phyloP scores from a whole-genome alignment of 2,797 vertebrate genomes.

The Chanos chanos region DNA sequence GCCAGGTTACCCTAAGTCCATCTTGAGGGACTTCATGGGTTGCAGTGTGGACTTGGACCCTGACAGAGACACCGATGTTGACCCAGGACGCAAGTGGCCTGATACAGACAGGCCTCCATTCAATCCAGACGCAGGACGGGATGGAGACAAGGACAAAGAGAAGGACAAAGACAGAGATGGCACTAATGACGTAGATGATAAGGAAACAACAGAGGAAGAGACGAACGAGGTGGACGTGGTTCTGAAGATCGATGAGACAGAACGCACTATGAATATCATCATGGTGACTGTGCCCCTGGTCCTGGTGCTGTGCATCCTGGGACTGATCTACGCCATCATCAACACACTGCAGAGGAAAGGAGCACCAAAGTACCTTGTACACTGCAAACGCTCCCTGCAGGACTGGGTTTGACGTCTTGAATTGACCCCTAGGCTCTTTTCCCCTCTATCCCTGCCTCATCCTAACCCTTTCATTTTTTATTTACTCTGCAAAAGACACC shows the following conservation, averaged over 20 bases:
- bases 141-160: slow-evolving; percentile 54
- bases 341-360: slow-evolving; percentile 95
- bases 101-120: slow-evolving; percentile 70
- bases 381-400: slow-evolving; percentile 96
- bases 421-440: slow-evolving; percentile 40
- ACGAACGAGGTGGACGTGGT: slow-evolving; percentile 88
- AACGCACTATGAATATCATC: slow-evolving; percentile 86
- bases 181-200: slow-evolving; percentile 36
- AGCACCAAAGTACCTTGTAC: slow-evolving; percentile 83
- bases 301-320: slow-evolving; percentile 90
- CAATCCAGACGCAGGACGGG: slow-evolving; percentile 71
- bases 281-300: slow-evolving; percentile 89
- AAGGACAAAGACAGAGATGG: slow-evolving; percentile 39
- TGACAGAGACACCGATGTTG: slow-evolving; percentile 59
- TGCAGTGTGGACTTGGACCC: slow-evolving; percentile 79
- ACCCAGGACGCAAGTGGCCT: slow-evolving; percentile 71
- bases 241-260: slow-evolving; percentile 89
- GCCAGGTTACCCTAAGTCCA: slow-evolving; percentile 93
- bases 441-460: slow-evolving; percentile 17
- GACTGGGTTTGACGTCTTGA: slow-evolving; percentile 87
- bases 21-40: slow-evolving; percentile 94
- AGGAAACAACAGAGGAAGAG: slow-evolving; percentile 62
- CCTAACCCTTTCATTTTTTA: slow-evolving; percentile 20
- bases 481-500: slow-evolving; percentile 8
- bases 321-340: slow-evolving; percentile 87